Conservation (phyloP, 2,113 vertebrate genomes). For the Heterochromis multidens region DNA sequence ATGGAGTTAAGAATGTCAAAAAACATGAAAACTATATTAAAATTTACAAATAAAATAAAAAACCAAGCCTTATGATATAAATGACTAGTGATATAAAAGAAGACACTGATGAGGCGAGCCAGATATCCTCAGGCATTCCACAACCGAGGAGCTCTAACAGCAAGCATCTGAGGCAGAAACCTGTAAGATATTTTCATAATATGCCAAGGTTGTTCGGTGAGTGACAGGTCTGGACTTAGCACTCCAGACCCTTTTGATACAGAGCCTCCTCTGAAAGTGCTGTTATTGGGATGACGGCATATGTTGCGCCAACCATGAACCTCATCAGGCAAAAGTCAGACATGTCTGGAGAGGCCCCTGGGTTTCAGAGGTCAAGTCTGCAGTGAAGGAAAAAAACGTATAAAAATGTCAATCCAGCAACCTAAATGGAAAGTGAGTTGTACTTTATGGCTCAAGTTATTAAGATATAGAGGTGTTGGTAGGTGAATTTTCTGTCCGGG, state of each 20-base stretch:
- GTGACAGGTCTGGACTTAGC: background rate
- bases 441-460: no score
- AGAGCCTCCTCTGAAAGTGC: background rate
- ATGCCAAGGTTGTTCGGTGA: background rate
- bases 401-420: background rate
- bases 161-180: background rate
- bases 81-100: background rate
- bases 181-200: background rate
- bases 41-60: background rate
- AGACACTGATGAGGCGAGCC: background rate
- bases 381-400: background rate
- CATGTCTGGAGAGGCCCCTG: no score
- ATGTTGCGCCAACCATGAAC: background rate
- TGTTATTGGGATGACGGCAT: background rate
- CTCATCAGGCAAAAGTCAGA: background rate
- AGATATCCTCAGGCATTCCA: background rate
- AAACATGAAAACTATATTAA: background rate
- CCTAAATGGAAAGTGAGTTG: background rate
- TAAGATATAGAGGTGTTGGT: no score
- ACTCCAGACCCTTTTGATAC: background rate
- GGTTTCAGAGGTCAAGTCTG: background rate
- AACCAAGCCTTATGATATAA: background rate
- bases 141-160: background rate
- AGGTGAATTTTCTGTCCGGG: no score
- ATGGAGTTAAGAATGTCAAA: background rate